Base-by-base conservation (phyloP, 2,888 invertebrate species). In the Octonoba sinensis region DNA sequence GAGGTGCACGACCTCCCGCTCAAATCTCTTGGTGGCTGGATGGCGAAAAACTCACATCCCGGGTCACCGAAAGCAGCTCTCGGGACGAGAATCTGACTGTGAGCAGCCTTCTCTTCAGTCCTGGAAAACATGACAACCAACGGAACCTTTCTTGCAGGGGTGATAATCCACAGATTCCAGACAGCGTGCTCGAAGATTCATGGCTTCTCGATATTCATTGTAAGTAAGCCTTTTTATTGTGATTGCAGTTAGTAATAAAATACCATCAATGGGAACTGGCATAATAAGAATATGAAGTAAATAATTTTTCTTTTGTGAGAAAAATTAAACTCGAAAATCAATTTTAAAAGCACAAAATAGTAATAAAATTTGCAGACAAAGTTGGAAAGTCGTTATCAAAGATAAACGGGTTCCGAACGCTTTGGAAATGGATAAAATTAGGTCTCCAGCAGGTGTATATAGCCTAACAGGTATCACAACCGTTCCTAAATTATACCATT, bases 141-240 rank as follows among this genome's bases (percentile, higher is more conserved):
- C 79, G 84, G 51, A 76, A 83, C 22, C 54, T 85, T 12, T 84
- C 84, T 0, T 85, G 85, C 51, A 62, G 85, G 11, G 84, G 85
- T 1, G 85, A 85, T 56, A 84, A 85, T 60, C 82, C 85, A 0
- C 78, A 83, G 46, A 46, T 85, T 1, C 84, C 84, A 13, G 85
- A 85, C 51, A 78, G 75, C 20, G 79, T 83, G 0, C 49, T 85
- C 16, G 85, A 85, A 46, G 85, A 85, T 49, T 72, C 81, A 0
- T 85, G 85, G 85, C 74, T 83, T 11, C 74, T 85, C 3, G 76
- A 84, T 60, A 85, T 85, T n/a, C 83, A 84, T 22, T 85, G 85
- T 85, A 74, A 78, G 85, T 84, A 64, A 49, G 2, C 44, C 8
- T 69, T 59, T 44, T n/a, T n/a, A n/a, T n/a, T n/a, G n/a, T n/a